Percentiles rank a stretch among this genome's conserved stretches.
phyloP scores from a whole-genome alignment of 2,888 invertebrate species.

The Bedellia somnulentella region DNA sequence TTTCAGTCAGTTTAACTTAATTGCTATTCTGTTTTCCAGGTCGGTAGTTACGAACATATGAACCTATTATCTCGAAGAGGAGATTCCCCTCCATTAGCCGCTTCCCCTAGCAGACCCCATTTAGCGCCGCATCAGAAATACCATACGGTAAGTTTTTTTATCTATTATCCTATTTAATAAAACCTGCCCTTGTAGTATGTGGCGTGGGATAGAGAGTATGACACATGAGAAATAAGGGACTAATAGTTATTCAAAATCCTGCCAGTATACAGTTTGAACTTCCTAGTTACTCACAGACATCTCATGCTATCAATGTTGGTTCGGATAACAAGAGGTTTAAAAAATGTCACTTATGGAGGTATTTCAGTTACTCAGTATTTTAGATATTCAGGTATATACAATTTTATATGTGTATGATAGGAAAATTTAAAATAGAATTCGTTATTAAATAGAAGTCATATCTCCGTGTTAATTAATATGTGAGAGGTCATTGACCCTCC shows the following conservation, averaged over 20 bases:
- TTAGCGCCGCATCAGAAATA: conserved; percentile 92
- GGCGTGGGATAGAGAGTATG: not conserved
- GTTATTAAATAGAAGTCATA: too few relatives aligned
- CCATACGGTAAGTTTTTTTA: conserved; percentile 82
- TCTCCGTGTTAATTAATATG: too few relatives aligned
- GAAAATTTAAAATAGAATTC: too few relatives aligned
- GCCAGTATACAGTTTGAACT: not conserved
- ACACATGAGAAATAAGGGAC: too few relatives aligned
- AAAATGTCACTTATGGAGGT: too few relatives aligned
- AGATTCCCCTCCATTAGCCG: conserved; percentile 85
- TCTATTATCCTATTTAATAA: not conserved
- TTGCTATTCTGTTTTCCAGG: too few relatives aligned
- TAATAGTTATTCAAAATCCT: too few relatives aligned
- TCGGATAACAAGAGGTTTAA: not conserved
- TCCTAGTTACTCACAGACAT: not conserved
- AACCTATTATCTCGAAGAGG: conserved; percentile 75
- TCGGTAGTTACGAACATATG: conserved; percentile 94
- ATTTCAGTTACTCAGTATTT: too few relatives aligned
- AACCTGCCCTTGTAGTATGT: not conserved
- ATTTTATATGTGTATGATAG: too few relatives aligned
- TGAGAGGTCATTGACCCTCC: too few relatives aligned
- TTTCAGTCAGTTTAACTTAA: too few relatives aligned
- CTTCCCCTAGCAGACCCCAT: conserved; percentile 89
- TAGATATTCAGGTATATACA: too few relatives aligned
- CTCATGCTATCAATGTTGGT: not conserved